Conservation (phyloP, 1,140 invertebrate species). For the Thrips palmi region DNA sequence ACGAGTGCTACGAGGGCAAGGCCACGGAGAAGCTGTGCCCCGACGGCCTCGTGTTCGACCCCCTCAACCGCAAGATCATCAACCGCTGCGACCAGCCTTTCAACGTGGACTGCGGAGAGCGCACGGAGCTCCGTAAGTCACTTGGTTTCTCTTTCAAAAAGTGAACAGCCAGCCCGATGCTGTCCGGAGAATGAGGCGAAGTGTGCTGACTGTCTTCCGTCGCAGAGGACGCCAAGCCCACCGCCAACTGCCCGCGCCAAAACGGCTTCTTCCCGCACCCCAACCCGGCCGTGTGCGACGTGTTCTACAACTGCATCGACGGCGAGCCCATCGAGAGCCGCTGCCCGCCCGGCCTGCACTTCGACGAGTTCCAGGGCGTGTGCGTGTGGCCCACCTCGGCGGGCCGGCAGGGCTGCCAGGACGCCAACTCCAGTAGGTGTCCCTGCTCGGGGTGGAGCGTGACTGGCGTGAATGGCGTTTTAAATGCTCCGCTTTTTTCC, state of each 20-base stretch:
- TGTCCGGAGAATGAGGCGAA: constrained; percentile 3
- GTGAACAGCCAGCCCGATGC: constrained; percentile 1
- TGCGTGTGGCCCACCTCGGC: constrained; percentile 77
- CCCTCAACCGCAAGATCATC: constrained; percentile 54
- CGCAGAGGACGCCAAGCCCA: constrained; percentile 55
- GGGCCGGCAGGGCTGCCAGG: constrained; percentile 48
- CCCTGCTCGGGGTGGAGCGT: not conserved
- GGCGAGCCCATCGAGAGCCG: constrained; percentile 59
- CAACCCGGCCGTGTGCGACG: constrained; percentile 55
- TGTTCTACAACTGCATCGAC: constrained; percentile 79
- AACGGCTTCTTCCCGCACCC: constrained; percentile 83
- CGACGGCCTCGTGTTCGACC: constrained; percentile 74
- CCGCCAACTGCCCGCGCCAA: constrained; percentile 51
- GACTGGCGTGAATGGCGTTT: not conserved
- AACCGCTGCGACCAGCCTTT: constrained; percentile 83
- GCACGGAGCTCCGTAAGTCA: constrained; percentile 69
- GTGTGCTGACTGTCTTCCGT: constrained; percentile 13
- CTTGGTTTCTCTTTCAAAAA: constrained; percentile 4
- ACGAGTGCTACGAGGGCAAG: constrained; percentile 53
- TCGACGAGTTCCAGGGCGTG: constrained; percentile 68
- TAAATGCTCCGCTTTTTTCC: constrained; percentile 3
- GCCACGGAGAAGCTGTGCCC: constrained; percentile 59
- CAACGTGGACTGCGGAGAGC: constrained; percentile 72
- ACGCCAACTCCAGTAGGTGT: constrained; percentile 23
- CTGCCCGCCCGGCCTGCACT: constrained; percentile 70